Evolutionary conservation across 30 jellyfish, hydroid and myxozoan genomes (phyloP).

Genomic region (Cassiopea andromeda): DNA sequence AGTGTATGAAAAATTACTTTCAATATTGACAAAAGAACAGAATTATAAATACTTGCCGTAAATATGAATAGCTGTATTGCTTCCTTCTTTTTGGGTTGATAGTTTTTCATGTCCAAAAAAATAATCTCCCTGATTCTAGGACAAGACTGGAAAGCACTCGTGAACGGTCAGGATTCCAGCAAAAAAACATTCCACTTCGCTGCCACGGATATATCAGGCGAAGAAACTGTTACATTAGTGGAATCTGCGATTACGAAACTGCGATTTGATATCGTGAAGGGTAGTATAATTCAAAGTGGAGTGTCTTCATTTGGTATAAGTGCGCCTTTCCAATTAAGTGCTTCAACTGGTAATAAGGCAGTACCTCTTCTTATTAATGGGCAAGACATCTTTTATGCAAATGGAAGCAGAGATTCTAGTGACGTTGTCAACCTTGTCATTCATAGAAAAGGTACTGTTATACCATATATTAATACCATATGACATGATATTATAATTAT

Average conservation of each 20-base stretch:
- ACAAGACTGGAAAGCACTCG: constrained; percentile 78
- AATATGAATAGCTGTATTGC: no score
- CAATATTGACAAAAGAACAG: no score
- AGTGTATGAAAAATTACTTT: no score
- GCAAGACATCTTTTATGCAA: constrained; percentile 52
- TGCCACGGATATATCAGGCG: constrained; percentile 88
- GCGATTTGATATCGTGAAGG: constrained; percentile 51
- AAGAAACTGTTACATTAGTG: constrained; percentile 70
- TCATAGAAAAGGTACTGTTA: constrained; percentile 69
- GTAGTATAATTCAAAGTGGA: constrained; percentile 72
- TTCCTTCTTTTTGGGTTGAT: no score
- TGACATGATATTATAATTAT: no score
- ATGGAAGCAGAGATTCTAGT: constrained; percentile 73
- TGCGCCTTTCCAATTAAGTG: constrained; percentile 76
- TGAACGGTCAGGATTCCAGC: constrained; percentile 71
- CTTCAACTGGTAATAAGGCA: constrained; percentile 54
- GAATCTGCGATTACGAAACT: constrained; percentile 62
- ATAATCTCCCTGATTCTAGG: constrained; percentile 20
- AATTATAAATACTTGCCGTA: no score
- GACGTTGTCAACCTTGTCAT: constrained; percentile 65
- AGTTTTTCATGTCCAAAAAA: not conserved
- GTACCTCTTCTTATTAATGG: constrained; percentile 80
- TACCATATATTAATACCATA: not conserved
- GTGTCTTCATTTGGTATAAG: constrained; percentile 54
- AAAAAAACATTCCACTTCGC: constrained; percentile 83